phyloP scores from a whole-genome alignment of 2,888 invertebrate genomes.

The Troglohyphantes excavatus region DNA sequence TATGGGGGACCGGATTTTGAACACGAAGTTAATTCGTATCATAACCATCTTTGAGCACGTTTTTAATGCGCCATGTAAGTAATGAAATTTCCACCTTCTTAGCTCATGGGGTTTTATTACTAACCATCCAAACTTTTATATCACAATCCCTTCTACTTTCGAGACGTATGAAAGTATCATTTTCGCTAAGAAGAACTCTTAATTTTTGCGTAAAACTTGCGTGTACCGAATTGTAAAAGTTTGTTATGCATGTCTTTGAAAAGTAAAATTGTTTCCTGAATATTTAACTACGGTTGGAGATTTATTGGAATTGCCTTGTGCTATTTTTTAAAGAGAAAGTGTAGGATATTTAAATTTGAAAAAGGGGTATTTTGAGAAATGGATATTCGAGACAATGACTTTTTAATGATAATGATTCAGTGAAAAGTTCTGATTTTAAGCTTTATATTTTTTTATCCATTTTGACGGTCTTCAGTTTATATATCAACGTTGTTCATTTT shows the following conservation, averaged over 20 bases:
- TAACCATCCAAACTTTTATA: background rate
- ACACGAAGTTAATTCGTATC: background rate
- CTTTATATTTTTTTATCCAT: too few species aligned
- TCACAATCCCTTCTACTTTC: background rate
- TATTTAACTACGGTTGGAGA: too few species aligned
- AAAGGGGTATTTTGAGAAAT: too few species aligned
- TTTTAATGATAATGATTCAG: too few species aligned
- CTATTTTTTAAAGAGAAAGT: too few species aligned
- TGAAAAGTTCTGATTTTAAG: too few species aligned
- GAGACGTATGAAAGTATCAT: background rate
- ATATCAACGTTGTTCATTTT: too few species aligned
- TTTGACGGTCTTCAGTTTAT: too few species aligned
- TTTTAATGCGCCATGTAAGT: background rate
- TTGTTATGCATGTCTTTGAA: background rate
- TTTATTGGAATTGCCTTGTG: too few species aligned
- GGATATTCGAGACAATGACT: too few species aligned
- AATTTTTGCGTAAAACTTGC: background rate
- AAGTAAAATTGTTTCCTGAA: too few species aligned
- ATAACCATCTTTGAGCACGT: background rate
- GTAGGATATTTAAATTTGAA: too few species aligned
- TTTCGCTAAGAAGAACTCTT: background rate
- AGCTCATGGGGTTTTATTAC: background rate
- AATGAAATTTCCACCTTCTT: background rate
- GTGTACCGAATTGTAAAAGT: background rate
- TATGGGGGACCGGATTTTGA: background rate